Conservation (phyloP, 2,888 invertebrate species). For the Margaritifera margaritifera region DNA sequence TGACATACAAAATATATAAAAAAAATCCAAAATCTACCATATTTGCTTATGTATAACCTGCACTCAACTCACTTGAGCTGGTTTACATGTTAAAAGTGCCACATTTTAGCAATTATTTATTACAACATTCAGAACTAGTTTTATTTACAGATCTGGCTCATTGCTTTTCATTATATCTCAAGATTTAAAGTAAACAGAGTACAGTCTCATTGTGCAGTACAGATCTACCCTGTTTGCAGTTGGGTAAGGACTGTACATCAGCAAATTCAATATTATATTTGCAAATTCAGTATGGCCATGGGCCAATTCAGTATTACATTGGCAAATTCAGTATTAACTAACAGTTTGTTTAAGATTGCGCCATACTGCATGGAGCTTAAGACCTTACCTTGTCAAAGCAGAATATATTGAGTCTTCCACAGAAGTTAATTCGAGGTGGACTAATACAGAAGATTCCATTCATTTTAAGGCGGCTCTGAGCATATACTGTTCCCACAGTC, state of each 20-base stretch:
- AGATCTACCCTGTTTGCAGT: neutral
- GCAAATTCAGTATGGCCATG: neutral
- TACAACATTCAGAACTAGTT: no score
- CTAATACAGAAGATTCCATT: conserved; percentile 92
- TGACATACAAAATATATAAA: no score
- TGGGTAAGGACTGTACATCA: neutral
- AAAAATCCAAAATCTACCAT: no score
- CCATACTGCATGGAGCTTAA: neutral
- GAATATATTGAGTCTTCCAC: conserved; percentile 79
- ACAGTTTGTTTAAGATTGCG: neutral
- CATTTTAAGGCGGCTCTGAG: conserved; percentile 86
- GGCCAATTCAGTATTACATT: neutral
- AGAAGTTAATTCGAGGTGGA: conserved; percentile 93
- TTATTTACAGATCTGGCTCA: no score
- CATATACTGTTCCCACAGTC: conserved; percentile 94
- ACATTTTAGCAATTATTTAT: no score
- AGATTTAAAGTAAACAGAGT: no score
- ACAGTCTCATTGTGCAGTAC: no score
- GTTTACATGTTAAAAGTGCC: no score
- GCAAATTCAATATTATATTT: neutral
- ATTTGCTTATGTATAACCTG: no score
- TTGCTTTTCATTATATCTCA: no score
- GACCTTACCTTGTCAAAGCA: conserved; percentile 89
- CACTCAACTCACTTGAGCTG: no score
- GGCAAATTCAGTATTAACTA: neutral